A percentile compares a stretch with the other conserved stretches of the same genome.
phyloP scores from a whole-genome alignment of 2,113 vertebrate genomes.

The Jacana jacana region DNA sequence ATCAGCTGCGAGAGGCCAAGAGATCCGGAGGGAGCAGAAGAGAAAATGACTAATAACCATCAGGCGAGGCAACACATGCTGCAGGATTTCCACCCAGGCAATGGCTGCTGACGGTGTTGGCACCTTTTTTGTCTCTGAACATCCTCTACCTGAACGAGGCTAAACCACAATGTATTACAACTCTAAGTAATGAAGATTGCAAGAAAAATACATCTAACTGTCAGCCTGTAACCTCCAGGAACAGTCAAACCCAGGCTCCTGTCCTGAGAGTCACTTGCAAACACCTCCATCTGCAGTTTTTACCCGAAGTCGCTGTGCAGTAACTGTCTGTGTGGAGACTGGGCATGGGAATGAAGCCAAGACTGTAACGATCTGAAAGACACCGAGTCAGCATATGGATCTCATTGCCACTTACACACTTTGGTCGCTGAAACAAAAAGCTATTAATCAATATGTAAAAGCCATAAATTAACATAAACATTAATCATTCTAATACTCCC shows the following conservation, averaged over 20 bases:
- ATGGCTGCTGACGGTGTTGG: neutral
- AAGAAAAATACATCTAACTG: neutral
- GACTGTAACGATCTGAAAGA: conserved; percentile 60
- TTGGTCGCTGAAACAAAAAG: conserved; percentile 71
- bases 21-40: neutral
- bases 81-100: neutral
- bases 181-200: neutral
- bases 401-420: conserved; percentile 72
- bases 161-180: neutral
- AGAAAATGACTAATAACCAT: neutral
- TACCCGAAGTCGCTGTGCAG: neutral
- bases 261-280: conserved; percentile 2
- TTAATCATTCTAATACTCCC: conserved; percentile 76
- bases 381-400: conserved; percentile 73
- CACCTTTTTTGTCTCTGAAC: neutral
- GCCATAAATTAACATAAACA: conserved; percentile 74
- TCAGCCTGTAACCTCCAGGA: neutral
- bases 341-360: conserved; percentile 57
- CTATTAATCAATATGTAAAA: conserved; percentile 76
- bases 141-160: neutral
- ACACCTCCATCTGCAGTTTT: conserved; percentile 29
- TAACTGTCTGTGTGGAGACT: conserved; percentile 40
- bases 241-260: neutral
- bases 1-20: conserved; percentile 10
- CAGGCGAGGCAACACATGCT: neutral